phyloP scores from a whole-genome alignment of 2,888 invertebrate genomes.

The Lutraria lutraria region DNA sequence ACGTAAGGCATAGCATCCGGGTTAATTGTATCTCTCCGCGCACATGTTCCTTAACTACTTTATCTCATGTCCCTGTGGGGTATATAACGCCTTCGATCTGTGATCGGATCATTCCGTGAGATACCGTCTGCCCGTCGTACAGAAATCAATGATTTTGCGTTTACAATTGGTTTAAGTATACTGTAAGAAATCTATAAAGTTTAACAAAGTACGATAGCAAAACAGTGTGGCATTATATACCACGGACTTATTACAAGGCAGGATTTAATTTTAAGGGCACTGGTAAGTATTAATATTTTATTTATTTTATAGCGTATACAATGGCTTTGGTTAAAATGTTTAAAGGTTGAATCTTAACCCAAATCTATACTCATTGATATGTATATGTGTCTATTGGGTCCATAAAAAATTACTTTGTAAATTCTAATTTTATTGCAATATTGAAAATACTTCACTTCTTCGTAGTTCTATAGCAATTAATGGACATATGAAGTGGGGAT shows the following conservation, averaged over 20 bases:
- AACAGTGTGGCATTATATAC: background rate
- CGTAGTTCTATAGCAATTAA: background rate
- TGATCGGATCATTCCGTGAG: conserved; percentile 13
- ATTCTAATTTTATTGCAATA: background rate
- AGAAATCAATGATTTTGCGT: conserved; percentile 42
- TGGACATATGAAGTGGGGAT: background rate
- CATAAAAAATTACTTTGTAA: background rate
- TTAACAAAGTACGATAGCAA: conserved; percentile 8
- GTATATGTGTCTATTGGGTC: background rate
- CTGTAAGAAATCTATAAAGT: background rate
- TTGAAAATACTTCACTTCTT: background rate
- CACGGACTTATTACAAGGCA: background rate
- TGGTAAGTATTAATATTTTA: conserved; percentile 26
- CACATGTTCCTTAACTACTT: background rate
- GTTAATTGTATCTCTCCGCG: too few species aligned
- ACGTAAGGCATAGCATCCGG: too few species aligned
- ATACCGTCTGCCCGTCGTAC: background rate
- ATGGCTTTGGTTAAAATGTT: background rate
- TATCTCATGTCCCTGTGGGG: conserved; percentile 10
- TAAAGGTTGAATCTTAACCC: background rate
- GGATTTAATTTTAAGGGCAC: conserved; percentile 25
- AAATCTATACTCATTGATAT: background rate
- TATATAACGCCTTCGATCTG: conserved; percentile 30
- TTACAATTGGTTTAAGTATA: conserved; percentile 29
- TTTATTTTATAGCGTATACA: background rate